These are phyloP conservation scores for Pogonophryne albipinna DNA, from an alignment of 2,797 vertebrate species.

Conservation along the genomic window DNA sequence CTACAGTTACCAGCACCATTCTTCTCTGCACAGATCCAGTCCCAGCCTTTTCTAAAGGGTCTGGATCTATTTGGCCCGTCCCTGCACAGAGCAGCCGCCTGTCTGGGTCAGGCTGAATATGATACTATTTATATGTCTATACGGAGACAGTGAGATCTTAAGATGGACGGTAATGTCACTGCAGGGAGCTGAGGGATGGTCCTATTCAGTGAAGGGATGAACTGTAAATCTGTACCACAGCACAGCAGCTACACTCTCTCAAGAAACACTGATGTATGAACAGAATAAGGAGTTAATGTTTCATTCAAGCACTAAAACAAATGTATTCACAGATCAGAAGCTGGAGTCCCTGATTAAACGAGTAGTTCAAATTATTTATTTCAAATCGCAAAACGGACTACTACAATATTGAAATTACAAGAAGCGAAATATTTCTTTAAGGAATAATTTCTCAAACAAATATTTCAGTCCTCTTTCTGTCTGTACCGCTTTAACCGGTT, in stretches of 20 bases:
- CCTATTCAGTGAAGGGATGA: constrained; percentile 17
- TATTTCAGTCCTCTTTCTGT: no score
- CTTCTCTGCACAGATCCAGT: constrained; percentile 55
- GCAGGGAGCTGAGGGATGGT: constrained; percentile 10
- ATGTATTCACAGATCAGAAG: no score
- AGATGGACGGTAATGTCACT: constrained; percentile 46
- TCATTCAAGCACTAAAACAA: no score
- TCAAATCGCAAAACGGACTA: no score
- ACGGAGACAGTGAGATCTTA: constrained; percentile 24
- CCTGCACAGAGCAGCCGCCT: constrained; percentile 35
- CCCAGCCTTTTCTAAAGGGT: constrained; percentile 47
- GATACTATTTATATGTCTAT: constrained; percentile 54
- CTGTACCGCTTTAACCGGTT: no score
- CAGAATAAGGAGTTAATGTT: no score
- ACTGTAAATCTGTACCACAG: constrained; percentile 10
- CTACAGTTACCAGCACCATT: constrained; percentile 63
- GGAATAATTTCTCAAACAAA: no score
- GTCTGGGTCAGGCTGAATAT: constrained; percentile 63
- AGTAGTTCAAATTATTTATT: no score
- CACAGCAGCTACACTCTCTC: not conserved
- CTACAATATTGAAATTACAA: no score
- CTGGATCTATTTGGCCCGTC: constrained; percentile 41
- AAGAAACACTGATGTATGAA: no score
- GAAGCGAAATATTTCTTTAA: no score
- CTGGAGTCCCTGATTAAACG: no score